Conservation (phyloP, 1,140 invertebrate species). For the Hermetia illucens region DNA sequence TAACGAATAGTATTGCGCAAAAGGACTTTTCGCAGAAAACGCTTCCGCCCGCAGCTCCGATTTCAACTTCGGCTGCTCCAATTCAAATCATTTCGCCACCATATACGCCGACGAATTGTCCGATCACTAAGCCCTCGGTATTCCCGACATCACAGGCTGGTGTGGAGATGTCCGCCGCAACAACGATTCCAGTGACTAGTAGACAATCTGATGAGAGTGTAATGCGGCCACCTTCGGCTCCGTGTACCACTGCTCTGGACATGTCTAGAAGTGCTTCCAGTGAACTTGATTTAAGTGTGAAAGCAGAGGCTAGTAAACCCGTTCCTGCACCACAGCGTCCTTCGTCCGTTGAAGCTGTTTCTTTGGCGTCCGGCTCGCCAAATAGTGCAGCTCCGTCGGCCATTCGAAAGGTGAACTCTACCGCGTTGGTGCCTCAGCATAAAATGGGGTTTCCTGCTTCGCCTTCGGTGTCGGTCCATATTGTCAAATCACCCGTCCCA, state of each 20-base stretch:
- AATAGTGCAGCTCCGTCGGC: too few species aligned
- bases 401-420: too few species aligned
- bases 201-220: neutral
- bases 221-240: neutral
- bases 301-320: neutral
- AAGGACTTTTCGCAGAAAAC: too few species aligned
- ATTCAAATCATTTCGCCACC: neutral
- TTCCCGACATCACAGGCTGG: neutral
- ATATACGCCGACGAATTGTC: neutral
- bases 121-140: neutral
- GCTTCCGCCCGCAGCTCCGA: neutral
- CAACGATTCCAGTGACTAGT: neutral
- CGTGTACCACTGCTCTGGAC: neutral
- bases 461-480: constrained; percentile 58
- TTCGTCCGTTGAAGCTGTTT: too few species aligned
- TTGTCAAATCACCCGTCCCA: constrained; percentile 62
- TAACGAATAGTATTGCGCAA: too few species aligned
- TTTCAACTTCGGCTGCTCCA: neutral
- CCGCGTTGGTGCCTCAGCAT: too few species aligned
- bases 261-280: neutral
- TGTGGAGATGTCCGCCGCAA: neutral
- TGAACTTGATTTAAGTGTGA: neutral
- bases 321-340: too few species aligned
- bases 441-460: too few species aligned
- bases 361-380: too few species aligned